Evolutionary conservation across 92 coral and sea anemone species (phyloP).

Genomic region (Heteractis magnifica): DNA sequence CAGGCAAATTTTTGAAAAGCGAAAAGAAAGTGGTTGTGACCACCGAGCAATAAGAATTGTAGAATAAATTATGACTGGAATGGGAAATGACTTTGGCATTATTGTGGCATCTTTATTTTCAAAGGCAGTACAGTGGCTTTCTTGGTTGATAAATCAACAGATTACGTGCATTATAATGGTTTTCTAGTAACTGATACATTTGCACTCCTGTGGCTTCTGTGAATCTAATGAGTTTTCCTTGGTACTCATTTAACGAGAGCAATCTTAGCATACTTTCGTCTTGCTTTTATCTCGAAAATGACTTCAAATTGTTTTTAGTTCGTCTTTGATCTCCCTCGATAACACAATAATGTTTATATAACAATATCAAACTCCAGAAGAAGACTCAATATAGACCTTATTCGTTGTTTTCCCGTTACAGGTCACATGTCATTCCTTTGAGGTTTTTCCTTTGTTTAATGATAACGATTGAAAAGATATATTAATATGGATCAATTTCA

Average conservation of each 20-base stretch:
- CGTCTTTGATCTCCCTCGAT: background rate
- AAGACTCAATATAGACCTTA: too few species aligned
- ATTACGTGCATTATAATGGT: background rate
- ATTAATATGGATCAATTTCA: too few species aligned
- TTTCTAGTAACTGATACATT: background rate
- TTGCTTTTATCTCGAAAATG: background rate
- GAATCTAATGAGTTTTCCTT: slow-evolving; percentile 2
- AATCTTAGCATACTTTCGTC: background rate
- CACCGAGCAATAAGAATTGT: too few species aligned
- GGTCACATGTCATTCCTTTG: too few species aligned
- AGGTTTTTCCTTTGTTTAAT: too few species aligned
- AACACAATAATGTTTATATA: background rate
- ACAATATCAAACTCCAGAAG: background rate
- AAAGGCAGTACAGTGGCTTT: slow-evolving; percentile 1
- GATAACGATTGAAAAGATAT: too few species aligned
- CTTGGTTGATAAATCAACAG: background rate
- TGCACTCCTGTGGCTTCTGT: background rate
- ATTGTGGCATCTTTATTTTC: background rate
- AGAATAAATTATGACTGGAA: background rate
- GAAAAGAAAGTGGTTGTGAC: too few species aligned
- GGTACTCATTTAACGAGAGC: background rate
- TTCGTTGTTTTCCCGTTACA: too few species aligned
- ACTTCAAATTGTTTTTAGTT: background rate
- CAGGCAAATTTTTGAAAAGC: background rate
- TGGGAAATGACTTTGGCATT: background rate